Evolutionary conservation across 2,888 invertebrate species (phyloP), one percentile per base, ranked within the genome.

Genomic region (Synergus itoensis): DNA sequence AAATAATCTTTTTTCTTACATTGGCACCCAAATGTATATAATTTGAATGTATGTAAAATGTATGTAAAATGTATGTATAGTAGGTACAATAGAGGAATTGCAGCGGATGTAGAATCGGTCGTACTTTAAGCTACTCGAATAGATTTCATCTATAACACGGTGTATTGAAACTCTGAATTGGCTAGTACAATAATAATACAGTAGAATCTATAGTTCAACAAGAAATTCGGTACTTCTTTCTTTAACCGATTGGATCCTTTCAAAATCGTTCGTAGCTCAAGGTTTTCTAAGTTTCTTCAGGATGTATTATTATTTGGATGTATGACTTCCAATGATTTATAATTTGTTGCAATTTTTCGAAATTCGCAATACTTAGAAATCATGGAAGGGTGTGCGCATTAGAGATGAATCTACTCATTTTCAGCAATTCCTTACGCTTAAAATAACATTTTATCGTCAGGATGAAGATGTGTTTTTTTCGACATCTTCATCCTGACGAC

Each of bases 191-290:
- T 83, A 80, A 83, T 83, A 85, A 82, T 85, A 79, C 81, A 77
- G 83, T 83, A 85, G 78, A 83, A 78, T 82, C 80, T 83, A 82
- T 82, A 84, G 87, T 81, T 89, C 87, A 90, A 89, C 88, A 88
- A 88, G 87, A 87, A 88, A 86, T 87, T 88, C 84, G 84, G 85
- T 87, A 83, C 79, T 69, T 45, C 45, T 69, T 45, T 18, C n/a
- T 36, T 73, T n/a, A 53, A 73, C 28, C 53, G 73, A 21, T 53
- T 5, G 48, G 36, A 73, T 73, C 9, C 8, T 36, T 14, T 73
- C 45, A 69, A 28, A 7, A 45, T 48, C 73, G 73, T 53, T 78
- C 78, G 78, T 65, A 79, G 76, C 67, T 77, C 48, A 78, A 78
- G 67, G 60, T 79, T 45, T 41, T 53, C 69, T 45, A 80, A 36